Evolutionary conservation across 2,797 vertebrate species (phyloP), one percentile per base, ranked within the genome.

Genomic region (Vespertilio murinus): DNA sequence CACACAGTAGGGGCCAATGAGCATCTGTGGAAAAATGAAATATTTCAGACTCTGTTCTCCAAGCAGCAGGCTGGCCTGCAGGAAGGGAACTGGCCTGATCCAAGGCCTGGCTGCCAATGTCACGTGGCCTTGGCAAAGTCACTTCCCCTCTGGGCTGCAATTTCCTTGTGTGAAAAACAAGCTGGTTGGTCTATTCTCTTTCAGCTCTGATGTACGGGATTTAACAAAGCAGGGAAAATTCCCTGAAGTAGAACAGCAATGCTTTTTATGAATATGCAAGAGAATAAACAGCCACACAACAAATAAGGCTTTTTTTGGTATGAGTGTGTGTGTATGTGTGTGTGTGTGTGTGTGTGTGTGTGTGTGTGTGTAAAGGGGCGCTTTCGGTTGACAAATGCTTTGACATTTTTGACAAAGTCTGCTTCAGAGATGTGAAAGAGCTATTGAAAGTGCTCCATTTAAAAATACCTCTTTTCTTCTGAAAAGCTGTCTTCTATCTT

Each of bases 401-500:
- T 35, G 38, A 54, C 9, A 18, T 82, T 92, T 93, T 92, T 94
- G 77, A 92, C 80, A 88, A 81, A 70, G 47, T 79, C 79, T 82
- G 38, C 45, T 59, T 90, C 49, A 38, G 65, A 59, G 23, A 69
- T 73, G 38, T 65, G 52, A 33, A 87, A 84, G 30, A 83, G 33
- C 59, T 80, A 79, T 67, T n/a, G 23, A 78, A 91, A 94, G 23
- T 13, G 17, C 16, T 71, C 42, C n/a, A 28, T 70, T 88, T 70
- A 30, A 69, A 91, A 93, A 80, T 38, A n/a, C 30, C 28, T 91
- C 38, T 49, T 83, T 92, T 67, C 56, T 92, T 45, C 61, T 42
- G 22, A 40, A 93, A 93, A 93, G 64, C 28, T n/a, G 80, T 95
- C 91, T 95, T 35, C 95, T 97, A 81, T 92, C 82, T 91, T 92